Conservation (phyloP, 2,113 vertebrate species). For the Corythoichthys intestinalis region DNA sequence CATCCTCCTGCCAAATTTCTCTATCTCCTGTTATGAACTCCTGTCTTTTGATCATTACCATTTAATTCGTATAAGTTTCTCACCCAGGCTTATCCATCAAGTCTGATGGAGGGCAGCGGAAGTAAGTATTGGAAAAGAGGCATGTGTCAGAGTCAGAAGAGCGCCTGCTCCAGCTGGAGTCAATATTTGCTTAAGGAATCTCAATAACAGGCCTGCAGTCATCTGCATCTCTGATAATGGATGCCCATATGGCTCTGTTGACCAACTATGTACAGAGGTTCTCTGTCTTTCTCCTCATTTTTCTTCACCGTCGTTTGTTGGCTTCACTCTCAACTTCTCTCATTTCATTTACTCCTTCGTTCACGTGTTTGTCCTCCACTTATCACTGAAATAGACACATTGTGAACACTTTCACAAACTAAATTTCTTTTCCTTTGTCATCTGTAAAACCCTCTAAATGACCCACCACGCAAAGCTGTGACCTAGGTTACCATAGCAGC, state of each 20-base stretch:
- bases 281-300: conserved; percentile 40
- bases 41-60: conserved; percentile 23
- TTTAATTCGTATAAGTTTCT: conserved; percentile 45
- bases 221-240: conserved; percentile 82
- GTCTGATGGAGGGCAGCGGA: conserved; percentile 56
- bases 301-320: conserved; percentile 44
- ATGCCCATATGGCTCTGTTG: conserved; percentile 81
- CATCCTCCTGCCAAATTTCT: conserved; percentile 29
- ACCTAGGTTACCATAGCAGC: conserved; percentile 73
- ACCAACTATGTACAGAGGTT: conserved; percentile 69
- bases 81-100: conserved; percentile 49
- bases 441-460: conserved; percentile 60
- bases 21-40: background rate
- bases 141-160: conserved; percentile 63
- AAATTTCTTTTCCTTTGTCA: conserved; percentile 25
- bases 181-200: conserved; percentile 84
- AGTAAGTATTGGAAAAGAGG: conserved; percentile 63
- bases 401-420: conserved; percentile 36
- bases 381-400: conserved; percentile 34
- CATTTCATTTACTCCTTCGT: conserved; percentile 35
- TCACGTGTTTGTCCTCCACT: conserved; percentile 24
- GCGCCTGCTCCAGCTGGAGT: conserved; percentile 74
- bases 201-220: conserved; percentile 79
- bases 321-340: conserved; percentile 33
- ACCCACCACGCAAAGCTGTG: conserved; percentile 61